Evolutionary conservation across 2,113 vertebrate species (phyloP), one percentile per base, ranked within the genome.

Genomic region (Gallinago media): DNA sequence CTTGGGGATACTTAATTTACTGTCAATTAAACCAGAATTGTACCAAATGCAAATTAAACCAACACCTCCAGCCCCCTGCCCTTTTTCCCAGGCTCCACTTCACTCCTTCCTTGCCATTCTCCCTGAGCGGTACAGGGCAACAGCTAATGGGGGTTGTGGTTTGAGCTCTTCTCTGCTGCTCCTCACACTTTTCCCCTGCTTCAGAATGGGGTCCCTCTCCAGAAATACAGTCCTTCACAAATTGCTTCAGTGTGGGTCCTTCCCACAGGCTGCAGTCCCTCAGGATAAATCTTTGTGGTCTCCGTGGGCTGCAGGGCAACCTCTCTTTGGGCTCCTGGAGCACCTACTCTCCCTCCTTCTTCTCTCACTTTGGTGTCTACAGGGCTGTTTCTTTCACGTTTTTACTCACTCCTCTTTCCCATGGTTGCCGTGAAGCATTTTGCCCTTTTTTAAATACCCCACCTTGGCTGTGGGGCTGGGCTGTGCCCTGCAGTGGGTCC

Each of bases 101-200:
- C 34, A n/a, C 9, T 44, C 31, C 47, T 62, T 36, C 22, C 11
- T n/a, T 75, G 10, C 25, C 47, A 20, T 18, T 12, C 21, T 62
- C 9, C 21, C 17, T 0, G 0, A 27, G 18, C 0, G 1, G 26
- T 1, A 0, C 40, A 74, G 15, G 26, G 21, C 5, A 6, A 36
- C 6, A 3, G 70, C 7, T 22, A 44, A 38, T 22, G 21, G 54
- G 26, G 5, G 5, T 15, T 38, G 34, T 31, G 18, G 13, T 44
- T 42, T 21, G 55, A 38, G 11, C 17, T 63, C 17, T 8, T 49
- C 26, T 61, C 42, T 58, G 26, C 34, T 2, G 0, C 36, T 63
- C 13, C 42, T 87, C 42, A 38, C 9, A 4, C 26, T 56, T 19
- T 80, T 77, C 10, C 9, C 2, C 5, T 62, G 20, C 23, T 82